Evolutionary conservation across 2,888 invertebrate genomes (phyloP), one percentile per base, ranked within the genome.

Genomic region (Creontiades dilutus): DNA sequence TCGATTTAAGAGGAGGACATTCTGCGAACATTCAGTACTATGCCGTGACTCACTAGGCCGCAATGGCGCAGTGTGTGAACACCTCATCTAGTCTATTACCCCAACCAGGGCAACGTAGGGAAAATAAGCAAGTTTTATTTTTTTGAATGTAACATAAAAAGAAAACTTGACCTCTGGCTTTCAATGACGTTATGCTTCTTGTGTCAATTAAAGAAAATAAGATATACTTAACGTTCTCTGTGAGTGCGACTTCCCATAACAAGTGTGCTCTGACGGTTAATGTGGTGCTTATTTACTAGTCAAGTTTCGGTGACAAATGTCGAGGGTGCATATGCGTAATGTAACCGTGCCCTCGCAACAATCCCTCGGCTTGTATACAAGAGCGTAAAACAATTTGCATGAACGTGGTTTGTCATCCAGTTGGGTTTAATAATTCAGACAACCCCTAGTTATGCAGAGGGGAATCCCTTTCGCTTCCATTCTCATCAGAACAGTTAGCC

Each of bases 401-500:
- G 78, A 78, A 78, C 46, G 78, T 78, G 78, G 78, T 78, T 78
- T 78, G 78, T 78, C 78, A 78, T 78, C 78, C 47, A 47, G 78
- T 78, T 28, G 78, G 78, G 78, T 78, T 78, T 78, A 78, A 78
- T 78, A 78, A 78, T 78, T 78, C 78, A 78, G 78, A 78, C 78
- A 47, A 68, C 78, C 78, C 46, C 47, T 47, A 19, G 82, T 82
- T 82, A 82, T 52, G 27, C 55, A 82, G 46, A 68, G 82, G 52
- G 55, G 82, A 82, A 48, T 23, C 82, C 46, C 82, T 28, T 27
- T 48, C 82, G 52, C 78, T 78, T 78, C 78, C 78, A 82, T 86
- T 75, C 76, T 86, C 86, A 86, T 86, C 68, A 48, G 76, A 86
- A 86, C 86, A 86, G 68, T 86, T 86, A 86, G 86, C 68, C 86